Conservation (phyloP, 2,797 vertebrate species). For the Oreonectes daqikongensis region DNA sequence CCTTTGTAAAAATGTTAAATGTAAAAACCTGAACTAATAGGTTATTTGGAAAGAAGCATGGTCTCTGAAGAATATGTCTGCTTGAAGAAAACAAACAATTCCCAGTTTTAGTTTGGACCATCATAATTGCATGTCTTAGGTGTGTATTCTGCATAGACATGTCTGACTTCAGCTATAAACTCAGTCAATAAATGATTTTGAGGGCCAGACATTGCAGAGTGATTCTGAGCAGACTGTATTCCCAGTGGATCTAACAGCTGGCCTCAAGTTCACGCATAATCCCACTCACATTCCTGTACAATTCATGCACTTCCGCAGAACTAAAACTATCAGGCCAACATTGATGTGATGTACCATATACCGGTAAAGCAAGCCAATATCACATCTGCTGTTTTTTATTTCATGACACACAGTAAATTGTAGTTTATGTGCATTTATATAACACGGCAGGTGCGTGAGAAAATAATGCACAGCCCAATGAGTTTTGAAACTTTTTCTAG, state of each 20-base stretch:
- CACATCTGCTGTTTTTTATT: neutral
- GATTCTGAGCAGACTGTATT: constrained; percentile 20
- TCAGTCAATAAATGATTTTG: neutral
- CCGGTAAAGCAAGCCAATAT: constrained; percentile 1
- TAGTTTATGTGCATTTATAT: neutral
- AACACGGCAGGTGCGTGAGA: neutral
- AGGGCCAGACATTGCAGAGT: constrained; percentile 2
- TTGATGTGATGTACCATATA: neutral
- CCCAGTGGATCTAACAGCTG: neutral
- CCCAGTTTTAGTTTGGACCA: too few relatives aligned
- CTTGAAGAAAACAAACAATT: too few relatives aligned
- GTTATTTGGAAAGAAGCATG: neutral
- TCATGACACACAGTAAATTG: neutral
- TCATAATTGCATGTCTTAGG: too few relatives aligned
- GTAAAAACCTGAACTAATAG: neutral
- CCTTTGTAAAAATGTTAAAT: neutral
- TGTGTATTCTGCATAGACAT: neutral
- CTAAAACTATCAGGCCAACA: constrained; percentile 8
- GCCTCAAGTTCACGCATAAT: constrained; percentile 22
- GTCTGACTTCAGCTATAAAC: neutral
- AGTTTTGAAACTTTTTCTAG: neutral
- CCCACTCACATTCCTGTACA: constrained; percentile 67
- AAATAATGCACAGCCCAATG: neutral
- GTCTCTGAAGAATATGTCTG: too few relatives aligned
- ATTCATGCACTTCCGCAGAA: constrained; percentile 18